Evolutionary conservation across 2,888 invertebrate species (phyloP).

Genomic region (Galeopsomyia nigrocyanea): DNA sequence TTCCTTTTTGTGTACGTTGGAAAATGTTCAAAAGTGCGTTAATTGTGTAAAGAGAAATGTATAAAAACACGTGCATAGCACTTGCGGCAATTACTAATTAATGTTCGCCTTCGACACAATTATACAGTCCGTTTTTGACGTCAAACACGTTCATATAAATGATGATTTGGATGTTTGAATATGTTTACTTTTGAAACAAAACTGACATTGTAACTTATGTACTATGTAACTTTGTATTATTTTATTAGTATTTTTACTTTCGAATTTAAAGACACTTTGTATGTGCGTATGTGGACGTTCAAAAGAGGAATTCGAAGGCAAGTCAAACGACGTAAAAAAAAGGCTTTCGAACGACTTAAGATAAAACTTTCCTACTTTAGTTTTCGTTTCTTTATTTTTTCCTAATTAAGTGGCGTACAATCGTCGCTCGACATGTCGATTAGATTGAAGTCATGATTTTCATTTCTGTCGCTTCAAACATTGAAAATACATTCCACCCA

Average conservation of each 20-base stretch:
- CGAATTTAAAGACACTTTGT: constrained; percentile 40
- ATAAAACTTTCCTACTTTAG: constrained; percentile 39
- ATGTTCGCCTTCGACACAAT: constrained; percentile 8
- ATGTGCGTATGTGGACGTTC: constrained; percentile 44
- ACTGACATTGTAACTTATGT: constrained; percentile 29
- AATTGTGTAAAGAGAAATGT: neutral
- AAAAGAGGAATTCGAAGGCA: constrained; percentile 34
- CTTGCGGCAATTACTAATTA: constrained; percentile 3
- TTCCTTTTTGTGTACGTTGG: constrained; percentile 5
- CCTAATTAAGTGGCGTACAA: constrained; percentile 40
- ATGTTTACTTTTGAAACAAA: constrained; percentile 35
- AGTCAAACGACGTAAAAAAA: constrained; percentile 35
- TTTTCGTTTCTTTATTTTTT: constrained; percentile 43
- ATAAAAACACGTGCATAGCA: no score
- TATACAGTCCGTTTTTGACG: neutral
- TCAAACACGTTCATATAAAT: neutral
- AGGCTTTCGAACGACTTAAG: constrained; percentile 32
- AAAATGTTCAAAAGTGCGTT: constrained; percentile 14
- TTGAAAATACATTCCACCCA: constrained; percentile 44
- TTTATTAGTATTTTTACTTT: constrained; percentile 43
- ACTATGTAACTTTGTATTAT: constrained; percentile 42
- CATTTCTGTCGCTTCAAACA: constrained; percentile 44
- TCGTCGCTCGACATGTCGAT: constrained; percentile 47
- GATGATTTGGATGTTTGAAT: constrained; percentile 12
- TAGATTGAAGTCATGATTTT: constrained; percentile 38